Evolutionary conservation across 2,888 invertebrate genomes (phyloP), one percentile per base, ranked within the genome.

Genomic region (Zelleria hepariella): DNA sequence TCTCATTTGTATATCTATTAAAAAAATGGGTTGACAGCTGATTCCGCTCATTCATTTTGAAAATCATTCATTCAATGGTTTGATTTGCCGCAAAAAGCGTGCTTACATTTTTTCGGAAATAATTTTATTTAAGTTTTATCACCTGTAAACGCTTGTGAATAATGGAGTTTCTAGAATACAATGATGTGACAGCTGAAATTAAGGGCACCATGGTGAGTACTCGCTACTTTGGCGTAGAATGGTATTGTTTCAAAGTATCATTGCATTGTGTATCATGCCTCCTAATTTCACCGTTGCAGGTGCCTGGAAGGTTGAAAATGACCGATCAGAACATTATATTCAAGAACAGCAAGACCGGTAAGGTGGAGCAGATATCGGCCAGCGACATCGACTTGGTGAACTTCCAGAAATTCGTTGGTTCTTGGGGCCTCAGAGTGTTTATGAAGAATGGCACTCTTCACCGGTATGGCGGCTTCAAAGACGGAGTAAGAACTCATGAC

Each of bases 271-370:
- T 10, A 20, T 7, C n/a, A 10, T 20, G 20, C 15, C 53, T 25
- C 25, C 5, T n/a, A 21, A n/a, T 25, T 8, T 53, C 21, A 24
- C 15, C 55, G 60, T 72, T 73, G 24, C 73, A 98, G 98, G 95
- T 95, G 57, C 93, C 95, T 6, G 99, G 98, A 0, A 92, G 96
- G 62, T 82, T 99, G 42, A 98, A 98, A 82, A 91, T 99, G 80
- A 96, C 97, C 0, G 97, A 97, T 65, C 94, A 95, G 73, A 93
- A 92, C 68, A 94, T 99, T 42, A 91, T 95, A 56, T 99, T 98
- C 78, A 98, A 98, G 80, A 98, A 98, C 80, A 94, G 92, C 65
- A 98, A 97, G 85, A 99, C 98, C 0, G 99, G 99, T 1, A 98
- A 98, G 84, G 96, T 98, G 0, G 98, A 98, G 74, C 96, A 97